Conservation (phyloP, 2,113 vertebrate genomes). For the Vidua macroura region DNA sequence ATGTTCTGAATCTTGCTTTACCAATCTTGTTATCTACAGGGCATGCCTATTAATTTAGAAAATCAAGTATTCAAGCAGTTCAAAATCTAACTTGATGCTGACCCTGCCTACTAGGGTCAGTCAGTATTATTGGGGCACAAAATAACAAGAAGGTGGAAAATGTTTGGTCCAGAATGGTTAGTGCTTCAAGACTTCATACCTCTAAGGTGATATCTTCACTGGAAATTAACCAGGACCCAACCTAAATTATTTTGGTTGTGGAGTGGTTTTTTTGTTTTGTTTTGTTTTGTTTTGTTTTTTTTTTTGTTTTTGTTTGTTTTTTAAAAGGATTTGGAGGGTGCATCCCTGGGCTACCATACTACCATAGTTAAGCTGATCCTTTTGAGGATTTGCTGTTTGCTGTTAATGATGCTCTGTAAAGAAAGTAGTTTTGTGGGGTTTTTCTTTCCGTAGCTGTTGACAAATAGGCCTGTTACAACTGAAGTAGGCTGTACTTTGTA, state of each 20-base stretch:
- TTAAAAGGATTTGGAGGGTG: background rate
- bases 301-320: background rate
- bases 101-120: background rate
- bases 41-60: background rate
- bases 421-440: background rate
- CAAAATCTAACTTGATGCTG: background rate
- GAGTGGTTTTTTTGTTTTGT: rapidly evolving
- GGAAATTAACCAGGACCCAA: background rate
- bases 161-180: background rate
- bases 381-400: background rate
- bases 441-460: background rate
- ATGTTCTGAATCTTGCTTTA: background rate
- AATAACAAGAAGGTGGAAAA: background rate
- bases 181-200: background rate
- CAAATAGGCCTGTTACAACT: background rate
- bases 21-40: background rate
- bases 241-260: background rate
- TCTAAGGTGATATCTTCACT: background rate
- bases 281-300: background rate
- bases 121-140: background rate
- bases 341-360: background rate
- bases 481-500: background rate
- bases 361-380: background rate
- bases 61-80: background rate
- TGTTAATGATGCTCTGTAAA: background rate